Conservation (phyloP, 2,797 vertebrate genomes). For the Chaetophractus vellerosus region DNA sequence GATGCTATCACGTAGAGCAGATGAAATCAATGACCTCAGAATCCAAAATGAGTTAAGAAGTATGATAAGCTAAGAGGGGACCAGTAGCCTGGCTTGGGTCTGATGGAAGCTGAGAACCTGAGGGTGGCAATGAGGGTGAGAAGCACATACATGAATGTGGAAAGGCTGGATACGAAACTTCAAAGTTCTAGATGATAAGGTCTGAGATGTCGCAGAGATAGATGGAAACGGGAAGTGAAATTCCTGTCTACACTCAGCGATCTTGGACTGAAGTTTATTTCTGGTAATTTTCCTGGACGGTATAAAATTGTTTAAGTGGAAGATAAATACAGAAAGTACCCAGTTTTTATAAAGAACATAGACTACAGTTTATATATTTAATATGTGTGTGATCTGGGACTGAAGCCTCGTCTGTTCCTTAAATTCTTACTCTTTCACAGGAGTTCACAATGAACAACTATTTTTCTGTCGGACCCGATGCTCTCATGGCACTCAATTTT, state of each 20-base stretch:
- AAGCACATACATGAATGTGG: neutral
- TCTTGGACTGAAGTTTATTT: conserved; percentile 18
- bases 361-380: neutral
- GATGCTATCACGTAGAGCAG: neutral
- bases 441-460: conserved; percentile 99
- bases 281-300: neutral
- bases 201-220: neutral
- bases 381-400: neutral
- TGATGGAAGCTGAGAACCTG: neutral
- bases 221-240: neutral
- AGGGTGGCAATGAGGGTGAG: neutral
- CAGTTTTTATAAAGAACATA: neutral
- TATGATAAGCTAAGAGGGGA: neutral
- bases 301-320: neutral
- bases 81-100: neutral
- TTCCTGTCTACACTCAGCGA: neutral
- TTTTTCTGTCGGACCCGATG: conserved; percentile 98
- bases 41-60: neutral
- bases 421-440: conserved; percentile 86
- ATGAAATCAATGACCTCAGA: neutral
- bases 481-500: conserved; percentile 99
- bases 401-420: neutral
- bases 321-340: neutral
- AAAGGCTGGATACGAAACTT: neutral
- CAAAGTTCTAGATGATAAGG: neutral